Conservation (phyloP, 1,140 invertebrate genomes). For the Zelostemma sp. region DNA sequence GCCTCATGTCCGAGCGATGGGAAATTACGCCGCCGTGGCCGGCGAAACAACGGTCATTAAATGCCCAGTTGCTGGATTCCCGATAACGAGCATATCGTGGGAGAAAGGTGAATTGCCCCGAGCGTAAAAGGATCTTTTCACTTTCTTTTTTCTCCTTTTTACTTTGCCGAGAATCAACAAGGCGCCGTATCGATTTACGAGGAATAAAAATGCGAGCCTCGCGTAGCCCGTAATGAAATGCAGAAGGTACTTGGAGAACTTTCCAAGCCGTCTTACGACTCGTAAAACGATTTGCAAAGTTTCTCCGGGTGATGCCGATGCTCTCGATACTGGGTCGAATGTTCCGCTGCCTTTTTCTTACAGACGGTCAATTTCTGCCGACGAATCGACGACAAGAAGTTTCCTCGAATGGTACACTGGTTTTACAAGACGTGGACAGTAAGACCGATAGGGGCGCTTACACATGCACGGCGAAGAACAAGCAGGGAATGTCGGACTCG, state of each 20-base stretch:
- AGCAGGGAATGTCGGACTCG: constrained; percentile 83
- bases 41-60: constrained; percentile 88
- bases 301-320: constrained; percentile 24
- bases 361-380: constrained; percentile 85
- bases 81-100: constrained; percentile 90
- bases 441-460: constrained; percentile 83
- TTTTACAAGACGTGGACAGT: constrained; percentile 79
- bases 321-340: constrained; percentile 39
- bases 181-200: too few relatives aligned
- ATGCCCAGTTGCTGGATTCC: constrained; percentile 94
- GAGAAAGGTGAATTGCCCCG: constrained; percentile 79
- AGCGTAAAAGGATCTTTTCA: too few relatives aligned
- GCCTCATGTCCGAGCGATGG: constrained; percentile 91
- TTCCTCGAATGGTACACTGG: constrained; percentile 87
- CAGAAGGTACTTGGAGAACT: constrained; percentile 37
- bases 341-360: constrained; percentile 40
- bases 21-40: constrained; percentile 90
- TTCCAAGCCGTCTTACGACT: constrained; percentile 44
- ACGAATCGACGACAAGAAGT: constrained; percentile 89
- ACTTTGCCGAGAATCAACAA: too few relatives aligned
- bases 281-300: constrained; percentile 52
- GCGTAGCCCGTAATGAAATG: constrained; percentile 23
- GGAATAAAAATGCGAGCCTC: neutral
- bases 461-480: constrained; percentile 89
- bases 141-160: too few relatives aligned